These are phyloP conservation scores for Acrossocheilus wenchowensis DNA, from an alignment of 2,797 vertebrate species.

Conservation along the genomic window DNA sequence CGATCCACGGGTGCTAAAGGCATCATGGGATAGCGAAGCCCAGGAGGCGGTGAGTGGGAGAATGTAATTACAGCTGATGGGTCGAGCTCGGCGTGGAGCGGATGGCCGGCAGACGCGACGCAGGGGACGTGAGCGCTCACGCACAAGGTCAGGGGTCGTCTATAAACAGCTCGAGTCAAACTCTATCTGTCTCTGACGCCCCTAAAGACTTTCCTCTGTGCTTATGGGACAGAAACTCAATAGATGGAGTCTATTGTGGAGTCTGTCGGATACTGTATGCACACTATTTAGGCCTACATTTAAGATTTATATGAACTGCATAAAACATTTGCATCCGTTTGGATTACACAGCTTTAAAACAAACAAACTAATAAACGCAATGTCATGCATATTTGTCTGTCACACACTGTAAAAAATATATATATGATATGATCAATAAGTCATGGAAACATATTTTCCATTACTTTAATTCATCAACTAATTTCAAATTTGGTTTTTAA, in stretches of 20 bases:
- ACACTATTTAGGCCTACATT: not conserved
- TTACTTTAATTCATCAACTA: no score
- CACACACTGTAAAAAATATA: not conserved
- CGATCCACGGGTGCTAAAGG: not conserved
- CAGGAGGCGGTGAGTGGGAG: slow-evolving; percentile 19
- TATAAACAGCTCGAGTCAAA: slow-evolving; percentile 44
- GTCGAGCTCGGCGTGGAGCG: not conserved
- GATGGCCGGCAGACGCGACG: not conserved
- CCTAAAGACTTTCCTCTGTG: not conserved
- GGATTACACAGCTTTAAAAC: not conserved
- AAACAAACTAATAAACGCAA: not conserved
- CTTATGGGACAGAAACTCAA: not conserved
- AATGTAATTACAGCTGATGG: slow-evolving; percentile 48
- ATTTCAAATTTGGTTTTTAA: no score
- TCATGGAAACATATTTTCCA: no score
- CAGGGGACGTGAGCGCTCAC: not conserved
- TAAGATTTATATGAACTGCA: not conserved
- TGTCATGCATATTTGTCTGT: not conserved
- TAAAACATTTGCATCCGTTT: not conserved
- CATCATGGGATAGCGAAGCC: slow-evolving; percentile 41
- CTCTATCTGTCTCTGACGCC: slow-evolving; percentile 15
- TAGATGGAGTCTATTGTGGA: not conserved
- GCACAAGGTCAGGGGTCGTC: slow-evolving; percentile 5
- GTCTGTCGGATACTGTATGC: not conserved
- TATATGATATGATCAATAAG: no score